Evolutionary conservation across 2,113 vertebrate species (phyloP).

Genomic region (Petromus typicus): DNA sequence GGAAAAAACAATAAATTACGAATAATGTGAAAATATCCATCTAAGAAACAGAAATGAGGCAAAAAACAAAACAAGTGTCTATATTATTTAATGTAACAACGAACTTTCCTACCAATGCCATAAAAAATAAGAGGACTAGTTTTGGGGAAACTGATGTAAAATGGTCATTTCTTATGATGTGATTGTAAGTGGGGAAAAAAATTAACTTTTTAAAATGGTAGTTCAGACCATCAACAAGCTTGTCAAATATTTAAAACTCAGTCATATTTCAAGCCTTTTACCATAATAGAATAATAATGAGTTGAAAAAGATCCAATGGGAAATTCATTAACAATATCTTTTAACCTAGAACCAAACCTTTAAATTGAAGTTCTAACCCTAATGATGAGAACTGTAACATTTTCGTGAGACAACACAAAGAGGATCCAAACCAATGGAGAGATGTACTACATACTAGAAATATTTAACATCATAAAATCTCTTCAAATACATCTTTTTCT

Average conservation of each 20-base stretch:
- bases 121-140: background rate
- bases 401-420: background rate
- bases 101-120: background rate
- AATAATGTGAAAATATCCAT: background rate
- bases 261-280: background rate
- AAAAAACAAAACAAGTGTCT: background rate
- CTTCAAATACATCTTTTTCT: background rate
- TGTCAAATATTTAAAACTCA: conserved; percentile 26
- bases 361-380: background rate
- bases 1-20: background rate
- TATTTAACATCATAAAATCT: background rate
- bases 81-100: background rate
- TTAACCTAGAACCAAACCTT: background rate
- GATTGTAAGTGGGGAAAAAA: background rate
- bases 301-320: conserved; percentile 19
- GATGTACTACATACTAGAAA: background rate
- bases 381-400: conserved; percentile 15
- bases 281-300: background rate
- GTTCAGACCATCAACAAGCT: background rate
- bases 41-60: background rate
- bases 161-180: background rate
- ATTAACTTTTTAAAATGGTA: background rate
- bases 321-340: background rate
- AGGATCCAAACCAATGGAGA: background rate
- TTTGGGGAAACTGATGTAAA: background rate